Base-by-base conservation (phyloP, 2,797 vertebrate genomes). In the Phrynocephalus guinanensis region DNA sequence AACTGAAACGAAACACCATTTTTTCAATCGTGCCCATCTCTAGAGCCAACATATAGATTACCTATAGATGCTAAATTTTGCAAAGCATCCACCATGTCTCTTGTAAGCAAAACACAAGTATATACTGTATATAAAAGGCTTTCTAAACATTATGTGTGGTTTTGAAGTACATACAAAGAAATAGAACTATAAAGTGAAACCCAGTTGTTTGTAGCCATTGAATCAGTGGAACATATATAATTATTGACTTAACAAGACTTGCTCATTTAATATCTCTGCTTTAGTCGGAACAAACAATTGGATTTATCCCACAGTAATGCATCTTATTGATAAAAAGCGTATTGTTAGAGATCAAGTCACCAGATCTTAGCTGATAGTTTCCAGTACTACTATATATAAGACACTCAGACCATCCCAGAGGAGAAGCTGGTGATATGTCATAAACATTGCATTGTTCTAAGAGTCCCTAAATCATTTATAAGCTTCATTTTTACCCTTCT, bases 401-500 rank as follows among this genome's bases (percentile, higher is more conserved):
- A 20, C 24, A 20, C 26, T 56, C 26, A 30, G 30, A 79, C 26
- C 38, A 50, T 63, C 82, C 33, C 56, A 73, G 73, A 84, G 48
- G 26, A 84, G 28, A 52, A 79, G n/a, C 1, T 20, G 22, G 33
- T 26, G 30, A 7, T 75, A 26, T 76, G 70, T 80, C 28, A 80
- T 86, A 82, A 79, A 16, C 9, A 26, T 10, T 6, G 15, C 22
- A 24, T 86, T 82, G 38, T 70, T 71, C 24, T 82, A 77, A 71
- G 52, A 66, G 16, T 78, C 73, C 85, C 52, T 81, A 82, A 84
- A 82, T 75, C 20, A 76, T 63, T 81, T 77, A n/a, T 48, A 82
- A 56, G 24, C 10, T 90, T 82, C 70, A 68, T 80, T 84, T 44
- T 89, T 84, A 77, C 30, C 82, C 24, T 75, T 67, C 28, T 79